phyloP scores from a whole-genome alignment of 2,797 vertebrate genomes.

The Yasuhikotakia modesta region DNA sequence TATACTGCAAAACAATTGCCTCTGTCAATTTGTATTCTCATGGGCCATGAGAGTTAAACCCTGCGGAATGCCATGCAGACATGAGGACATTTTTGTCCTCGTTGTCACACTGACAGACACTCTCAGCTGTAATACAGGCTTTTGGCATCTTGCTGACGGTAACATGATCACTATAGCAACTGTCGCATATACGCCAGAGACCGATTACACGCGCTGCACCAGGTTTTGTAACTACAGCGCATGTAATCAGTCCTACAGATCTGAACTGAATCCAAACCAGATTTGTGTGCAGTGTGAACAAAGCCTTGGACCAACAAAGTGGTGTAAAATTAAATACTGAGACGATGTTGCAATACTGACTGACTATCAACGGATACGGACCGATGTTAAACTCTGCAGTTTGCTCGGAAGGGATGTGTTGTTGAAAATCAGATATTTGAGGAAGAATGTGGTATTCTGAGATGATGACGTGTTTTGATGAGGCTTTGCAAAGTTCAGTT shows the following conservation, averaged over 20 bases:
- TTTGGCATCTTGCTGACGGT: too few relatives aligned
- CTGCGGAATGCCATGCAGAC: too few relatives aligned
- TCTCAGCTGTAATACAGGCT: too few relatives aligned
- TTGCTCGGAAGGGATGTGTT: slow-evolving; percentile 2
- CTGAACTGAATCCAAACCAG: not conserved
- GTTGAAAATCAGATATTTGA: slow-evolving; percentile 1
- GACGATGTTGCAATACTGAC: slow-evolving; percentile 39
- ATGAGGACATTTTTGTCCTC: too few relatives aligned
- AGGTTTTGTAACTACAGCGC: too few relatives aligned
- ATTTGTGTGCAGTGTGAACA: not conserved
- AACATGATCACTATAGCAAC: too few relatives aligned
- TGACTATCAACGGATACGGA: too few relatives aligned
- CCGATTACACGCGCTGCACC: too few relatives aligned
- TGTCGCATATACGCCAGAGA: too few relatives aligned
- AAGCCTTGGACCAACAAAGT: not conserved
- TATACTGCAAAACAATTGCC: not conserved
- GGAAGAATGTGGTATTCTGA: slow-evolving; percentile 24
- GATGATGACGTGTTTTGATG: slow-evolving; percentile 16
- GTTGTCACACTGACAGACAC: too few relatives aligned
- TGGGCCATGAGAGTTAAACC: too few relatives aligned
- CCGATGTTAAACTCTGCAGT: not conserved
- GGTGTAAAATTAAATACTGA: slow-evolving; percentile 44
- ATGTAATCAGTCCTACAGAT: too few relatives aligned
- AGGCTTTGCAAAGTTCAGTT: slow-evolving; percentile 39
- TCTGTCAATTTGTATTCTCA: not conserved